phyloP scores from a whole-genome alignment of 2,113 vertebrate genomes.

The Hippocampus mohnikei region DNA sequence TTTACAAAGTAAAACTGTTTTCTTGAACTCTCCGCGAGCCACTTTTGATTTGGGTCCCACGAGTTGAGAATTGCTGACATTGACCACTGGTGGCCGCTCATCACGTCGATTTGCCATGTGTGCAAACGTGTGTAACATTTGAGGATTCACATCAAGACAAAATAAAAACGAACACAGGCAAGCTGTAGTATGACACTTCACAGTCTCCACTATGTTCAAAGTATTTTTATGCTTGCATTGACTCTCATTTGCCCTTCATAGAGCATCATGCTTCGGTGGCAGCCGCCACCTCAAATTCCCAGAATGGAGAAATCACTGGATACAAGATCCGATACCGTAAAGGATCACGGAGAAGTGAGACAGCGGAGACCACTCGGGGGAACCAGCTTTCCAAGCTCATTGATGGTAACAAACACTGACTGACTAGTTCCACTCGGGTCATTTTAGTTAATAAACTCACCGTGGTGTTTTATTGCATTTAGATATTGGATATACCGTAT shows the following conservation, averaged over 20 bases:
- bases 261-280: constrained; percentile 93
- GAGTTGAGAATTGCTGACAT: neutral
- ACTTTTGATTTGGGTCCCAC: neutral
- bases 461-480: neutral
- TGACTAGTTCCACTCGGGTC: neutral
- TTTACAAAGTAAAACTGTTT: too few relatives aligned
- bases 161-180: neutral
- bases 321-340: constrained; percentile 97
- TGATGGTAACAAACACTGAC: constrained; percentile 73
- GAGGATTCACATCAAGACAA: neutral
- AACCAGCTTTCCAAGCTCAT: constrained; percentile 86
- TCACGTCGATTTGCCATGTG: neutral
- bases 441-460: neutral
- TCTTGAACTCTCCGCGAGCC: neutral
- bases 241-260: constrained; percentile 37
- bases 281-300: constrained; percentile 81
- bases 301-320: constrained; percentile 87
- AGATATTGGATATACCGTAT: neutral
- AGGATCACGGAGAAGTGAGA: constrained; percentile 87
- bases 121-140: neutral
- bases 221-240: neutral
- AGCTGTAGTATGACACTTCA: neutral
- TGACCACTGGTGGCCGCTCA: neutral
- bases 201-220: neutral
- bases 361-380: constrained; percentile 80